Percentiles rank a stretch among this genome's conserved stretches.
phyloP scores from a whole-genome alignment of 2,113 vertebrate genomes.

The Ammospiza nelsoni region DNA sequence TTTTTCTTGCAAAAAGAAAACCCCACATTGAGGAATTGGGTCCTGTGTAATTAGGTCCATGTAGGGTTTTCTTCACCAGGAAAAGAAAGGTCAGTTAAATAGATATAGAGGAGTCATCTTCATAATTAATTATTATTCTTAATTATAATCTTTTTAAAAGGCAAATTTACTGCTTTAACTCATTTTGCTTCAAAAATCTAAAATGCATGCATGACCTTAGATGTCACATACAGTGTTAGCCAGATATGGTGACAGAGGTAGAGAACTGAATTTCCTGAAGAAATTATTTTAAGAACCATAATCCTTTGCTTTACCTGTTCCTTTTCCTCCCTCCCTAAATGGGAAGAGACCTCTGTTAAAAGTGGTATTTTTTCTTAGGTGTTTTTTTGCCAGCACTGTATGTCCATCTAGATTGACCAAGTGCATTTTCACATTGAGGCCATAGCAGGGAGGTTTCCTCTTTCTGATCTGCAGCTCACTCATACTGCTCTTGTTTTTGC shows the following conservation, averaged over 20 bases:
- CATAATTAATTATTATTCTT: neutral
- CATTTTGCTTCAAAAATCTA: constrained; percentile 31
- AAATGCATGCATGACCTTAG: constrained; percentile 13
- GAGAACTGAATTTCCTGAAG: neutral
- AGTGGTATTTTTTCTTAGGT: neutral
- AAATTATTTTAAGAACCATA: neutral
- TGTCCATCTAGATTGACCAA: constrained; percentile 42
- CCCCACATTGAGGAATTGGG: neutral
- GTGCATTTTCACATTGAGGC: neutral
- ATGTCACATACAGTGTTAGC: constrained; percentile 46
- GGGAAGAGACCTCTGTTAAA: neutral
- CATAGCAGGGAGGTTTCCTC: neutral
- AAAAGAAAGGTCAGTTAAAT: neutral
- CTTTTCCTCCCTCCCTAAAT: neutral
- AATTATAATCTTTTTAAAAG: neutral
- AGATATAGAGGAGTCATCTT: neutral
- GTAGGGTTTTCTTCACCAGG: neutral
- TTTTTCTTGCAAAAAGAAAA: neutral
- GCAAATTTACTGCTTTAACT: constrained; percentile 23
- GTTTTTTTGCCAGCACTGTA: constrained; percentile 31
- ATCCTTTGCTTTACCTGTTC: neutral
- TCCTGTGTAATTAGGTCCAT: neutral
- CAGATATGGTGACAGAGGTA: neutral
- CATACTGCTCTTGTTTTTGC: constrained; percentile 43
- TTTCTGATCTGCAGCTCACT: neutral